phyloP scores from a whole-genome alignment of 1,140 invertebrate species.

The Centruroides vittatus region DNA sequence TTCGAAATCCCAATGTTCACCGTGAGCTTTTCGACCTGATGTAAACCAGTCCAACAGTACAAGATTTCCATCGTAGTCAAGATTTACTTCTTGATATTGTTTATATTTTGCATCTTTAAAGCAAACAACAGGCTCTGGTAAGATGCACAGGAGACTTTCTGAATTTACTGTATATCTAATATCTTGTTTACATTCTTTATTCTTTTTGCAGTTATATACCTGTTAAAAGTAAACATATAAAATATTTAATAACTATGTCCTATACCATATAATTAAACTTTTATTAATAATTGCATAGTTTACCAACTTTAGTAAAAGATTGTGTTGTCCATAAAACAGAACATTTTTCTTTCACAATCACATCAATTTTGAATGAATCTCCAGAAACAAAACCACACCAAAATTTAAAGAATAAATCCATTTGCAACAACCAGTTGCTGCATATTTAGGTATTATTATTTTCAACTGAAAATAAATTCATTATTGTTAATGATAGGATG shows the following conservation, averaged over 20 bases:
- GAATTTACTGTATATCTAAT: background rate
- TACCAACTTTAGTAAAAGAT: conserved; percentile 9
- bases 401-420: conserved; percentile 9
- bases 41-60: conserved; percentile 13
- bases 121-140: conserved; percentile 13
- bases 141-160: conserved; percentile 4
- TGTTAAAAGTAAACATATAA: background rate
- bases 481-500: background rate
- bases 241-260: background rate
- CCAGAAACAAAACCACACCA: conserved; percentile 12
- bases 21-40: conserved; percentile 7
- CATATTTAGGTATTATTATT: conserved; percentile 5
- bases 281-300: background rate
- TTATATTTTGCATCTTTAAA: conserved; percentile 5
- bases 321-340: conserved; percentile 3
- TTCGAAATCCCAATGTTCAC: conserved; percentile 9
- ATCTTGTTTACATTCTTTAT: conserved; percentile 2
- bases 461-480: conserved; percentile 5
- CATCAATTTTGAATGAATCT: conserved; percentile 1
- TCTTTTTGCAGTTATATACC: conserved; percentile 9
- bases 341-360: conserved; percentile 2
- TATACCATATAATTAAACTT: background rate
- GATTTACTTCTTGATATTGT: conserved; percentile 7
- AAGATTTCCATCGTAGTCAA: conserved; percentile 5
- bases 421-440: conserved; percentile 1